These are phyloP conservation scores for Lepetodrilus schrolli DNA, from an alignment of 2,888 invertebrate species.

Conservation along the genomic window DNA sequence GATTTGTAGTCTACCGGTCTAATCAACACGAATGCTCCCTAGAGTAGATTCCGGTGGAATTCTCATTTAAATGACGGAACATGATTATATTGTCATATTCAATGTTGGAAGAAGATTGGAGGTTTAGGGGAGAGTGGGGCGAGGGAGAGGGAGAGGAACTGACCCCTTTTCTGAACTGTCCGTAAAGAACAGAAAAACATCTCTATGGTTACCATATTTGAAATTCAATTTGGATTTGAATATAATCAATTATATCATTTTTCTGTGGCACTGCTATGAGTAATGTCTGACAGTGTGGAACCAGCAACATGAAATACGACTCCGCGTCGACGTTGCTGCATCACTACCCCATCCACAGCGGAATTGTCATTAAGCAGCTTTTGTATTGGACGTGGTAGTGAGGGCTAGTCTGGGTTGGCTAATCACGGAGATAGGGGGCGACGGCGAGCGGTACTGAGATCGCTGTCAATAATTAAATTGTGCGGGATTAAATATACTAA, in stretches of 20 bases:
- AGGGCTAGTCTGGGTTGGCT: neutral
- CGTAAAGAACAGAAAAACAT: neutral
- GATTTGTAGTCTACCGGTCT: neutral
- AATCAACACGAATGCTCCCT: neutral
- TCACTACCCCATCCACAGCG: neutral
- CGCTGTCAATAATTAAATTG: slow-evolving; percentile 29
- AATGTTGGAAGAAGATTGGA: neutral
- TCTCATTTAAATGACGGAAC: neutral
- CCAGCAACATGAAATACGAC: neutral
- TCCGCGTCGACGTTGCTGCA: neutral
- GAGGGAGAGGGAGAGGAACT: too few relatives aligned
- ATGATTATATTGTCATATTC: neutral
- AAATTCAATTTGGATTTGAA: slow-evolving; percentile 14
- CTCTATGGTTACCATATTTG: slow-evolving; percentile 18
- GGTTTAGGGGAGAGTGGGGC: too few relatives aligned
- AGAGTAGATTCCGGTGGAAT: neutral
- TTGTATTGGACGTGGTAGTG: neutral
- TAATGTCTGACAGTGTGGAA: neutral
- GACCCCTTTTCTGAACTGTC: neutral
- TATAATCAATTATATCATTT: slow-evolving; percentile 23
- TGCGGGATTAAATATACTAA: slow-evolving; percentile 18
- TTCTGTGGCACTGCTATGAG: slow-evolving; percentile 2
- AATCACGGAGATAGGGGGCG: neutral
- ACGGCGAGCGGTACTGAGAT: neutral
- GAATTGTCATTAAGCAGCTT: slow-evolving; percentile 5